Evolutionary conservation across 1,140 invertebrate genomes (phyloP), one percentile per base, ranked within the genome.

Genomic region (Caligus rogercresseyi): DNA sequence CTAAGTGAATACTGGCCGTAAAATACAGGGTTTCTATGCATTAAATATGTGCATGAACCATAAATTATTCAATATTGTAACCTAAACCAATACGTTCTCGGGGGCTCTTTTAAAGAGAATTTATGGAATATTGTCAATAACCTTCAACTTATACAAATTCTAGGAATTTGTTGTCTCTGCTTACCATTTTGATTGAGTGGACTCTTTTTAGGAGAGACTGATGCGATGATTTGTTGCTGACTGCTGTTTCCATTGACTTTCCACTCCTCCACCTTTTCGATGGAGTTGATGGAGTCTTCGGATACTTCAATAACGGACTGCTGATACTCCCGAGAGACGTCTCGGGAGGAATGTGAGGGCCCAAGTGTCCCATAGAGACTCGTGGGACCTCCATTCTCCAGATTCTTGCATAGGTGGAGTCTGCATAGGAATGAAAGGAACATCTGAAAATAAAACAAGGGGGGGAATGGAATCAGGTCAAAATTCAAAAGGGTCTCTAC

Each of bases 361-460:
- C 65, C 66, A 61, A 64, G 18, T 14, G 55, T 64, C 20, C 64
- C 61, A 56, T 65, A 65, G 20, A 65, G 13, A 23, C 43, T 53
- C 19, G 43, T n/a, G n/a, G n/a, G n/a, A 26, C 55, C 54, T 18
- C 57, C 55, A 65, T 86, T 83, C 64, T 75, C 75, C 63, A 77
- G 67, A 59, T 75, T 74, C 69, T 85, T 87, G 87, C 89, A 70
- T 92, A 91, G 63, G 86, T 89, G 66, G 86, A 89, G 74, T 93
- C 89, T 0, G 89, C 89, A 72, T 93, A 93, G 19, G 90, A 87
- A 74, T 93, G 89, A 72, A 94, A 94, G 75, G 89, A 93, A 73
- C 89, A 93, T 66, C 68, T 64, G 52, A 52, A 64, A 64, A 25
- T 21, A 53, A 64, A 23, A n/a, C n/a, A 43, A n/a, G 43, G 13